phyloP scores from a whole-genome alignment of 2,113 vertebrate species.

The Tichodroma muraria region DNA sequence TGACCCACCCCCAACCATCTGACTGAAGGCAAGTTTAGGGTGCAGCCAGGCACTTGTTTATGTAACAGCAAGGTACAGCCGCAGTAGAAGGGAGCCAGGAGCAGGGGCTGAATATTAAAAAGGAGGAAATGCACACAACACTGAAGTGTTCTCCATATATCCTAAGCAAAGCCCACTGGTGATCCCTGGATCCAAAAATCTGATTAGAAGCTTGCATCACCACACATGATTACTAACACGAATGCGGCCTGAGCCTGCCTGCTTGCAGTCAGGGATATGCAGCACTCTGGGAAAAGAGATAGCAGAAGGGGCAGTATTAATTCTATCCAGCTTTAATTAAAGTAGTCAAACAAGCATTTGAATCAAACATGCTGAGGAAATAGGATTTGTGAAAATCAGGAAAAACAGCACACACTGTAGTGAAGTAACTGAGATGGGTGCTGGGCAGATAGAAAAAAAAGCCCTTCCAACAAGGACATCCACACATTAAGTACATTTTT shows the following conservation, averaged over 20 bases:
- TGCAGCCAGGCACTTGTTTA: slow-evolving; percentile 25
- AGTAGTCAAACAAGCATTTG: background rate
- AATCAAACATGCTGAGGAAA: background rate
- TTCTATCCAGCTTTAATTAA: slow-evolving; percentile 6
- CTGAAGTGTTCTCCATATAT: background rate
- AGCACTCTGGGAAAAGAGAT: background rate
- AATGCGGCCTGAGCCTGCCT: background rate
- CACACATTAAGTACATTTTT: background rate
- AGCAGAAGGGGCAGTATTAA: background rate
- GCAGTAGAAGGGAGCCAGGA: background rate
- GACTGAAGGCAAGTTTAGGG: background rate
- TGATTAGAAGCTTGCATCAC: background rate
- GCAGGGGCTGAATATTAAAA: background rate
- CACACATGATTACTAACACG: background rate
- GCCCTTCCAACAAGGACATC: background rate
- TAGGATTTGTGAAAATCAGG: background rate
- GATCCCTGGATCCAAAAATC: background rate
- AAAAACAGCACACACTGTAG: background rate
- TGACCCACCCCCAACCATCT: background rate
- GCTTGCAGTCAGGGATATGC: background rate
- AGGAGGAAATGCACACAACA: background rate
- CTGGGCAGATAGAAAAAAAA: background rate
- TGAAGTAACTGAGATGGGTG: background rate
- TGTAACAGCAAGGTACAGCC: background rate
- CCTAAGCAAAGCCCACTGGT: background rate